These are phyloP conservation scores for Apamea sordens DNA, from an alignment of 2,888 invertebrate species.

Conservation along the genomic window DNA sequence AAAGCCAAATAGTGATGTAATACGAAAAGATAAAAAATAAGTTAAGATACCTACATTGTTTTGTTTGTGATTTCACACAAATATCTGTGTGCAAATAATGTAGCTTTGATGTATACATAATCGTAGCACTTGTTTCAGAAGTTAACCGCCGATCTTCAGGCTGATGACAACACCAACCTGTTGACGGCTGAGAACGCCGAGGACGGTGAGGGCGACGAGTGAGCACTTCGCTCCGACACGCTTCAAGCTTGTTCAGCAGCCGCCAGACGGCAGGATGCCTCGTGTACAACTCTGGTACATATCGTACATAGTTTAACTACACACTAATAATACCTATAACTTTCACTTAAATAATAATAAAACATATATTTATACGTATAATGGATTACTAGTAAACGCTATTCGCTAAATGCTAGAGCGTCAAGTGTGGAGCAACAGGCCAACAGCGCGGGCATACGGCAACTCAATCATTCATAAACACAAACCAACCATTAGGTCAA, in stretches of 20 bases:
- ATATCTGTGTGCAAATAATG: not conserved
- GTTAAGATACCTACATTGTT: not conserved
- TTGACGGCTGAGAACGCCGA: constrained; percentile 87
- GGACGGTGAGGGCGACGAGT: constrained; percentile 82
- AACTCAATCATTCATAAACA: constrained; percentile 41
- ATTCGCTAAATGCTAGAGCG: constrained; percentile 46
- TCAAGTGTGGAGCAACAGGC: constrained; percentile 29
- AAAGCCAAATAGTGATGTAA: not conserved
- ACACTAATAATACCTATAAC: constrained; percentile 49
- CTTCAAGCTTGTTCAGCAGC: constrained; percentile 77
- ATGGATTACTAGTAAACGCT: constrained; percentile 50
- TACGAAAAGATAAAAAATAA: not conserved
- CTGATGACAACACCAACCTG: constrained; percentile 88
- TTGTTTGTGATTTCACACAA: no score
- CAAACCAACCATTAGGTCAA: constrained; percentile 54
- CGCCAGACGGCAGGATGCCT: constrained; percentile 74
- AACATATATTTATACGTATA: constrained; percentile 64
- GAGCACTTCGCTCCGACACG: constrained; percentile 67
- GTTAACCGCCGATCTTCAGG: constrained; percentile 85
- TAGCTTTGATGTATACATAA: constrained; percentile 41
- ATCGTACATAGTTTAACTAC: constrained; percentile 63
- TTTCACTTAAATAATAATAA: constrained; percentile 57
- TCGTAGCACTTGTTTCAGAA: constrained; percentile 77
- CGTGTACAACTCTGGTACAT: constrained; percentile 76
- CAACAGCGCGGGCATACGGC: constrained; percentile 31